These are phyloP conservation scores for Semicossyphus pulcher DNA, from an alignment of 2,113 vertebrate genomes.

Conservation along the genomic window DNA sequence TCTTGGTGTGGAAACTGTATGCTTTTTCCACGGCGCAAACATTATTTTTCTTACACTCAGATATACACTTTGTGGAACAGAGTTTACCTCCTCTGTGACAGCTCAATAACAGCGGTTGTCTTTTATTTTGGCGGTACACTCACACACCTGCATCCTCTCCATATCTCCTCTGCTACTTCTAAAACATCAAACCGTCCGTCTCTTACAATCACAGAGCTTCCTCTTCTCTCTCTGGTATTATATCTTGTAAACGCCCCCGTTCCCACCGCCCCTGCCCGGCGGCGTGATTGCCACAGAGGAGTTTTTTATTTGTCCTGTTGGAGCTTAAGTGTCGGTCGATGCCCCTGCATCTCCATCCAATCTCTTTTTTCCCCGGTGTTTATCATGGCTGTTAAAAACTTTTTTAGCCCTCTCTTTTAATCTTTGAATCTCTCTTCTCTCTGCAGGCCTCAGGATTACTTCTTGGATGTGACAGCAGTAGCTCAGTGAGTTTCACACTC, in stretches of 20 bases:
- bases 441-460: constrained; percentile 25
- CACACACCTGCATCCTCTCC: constrained; percentile 48
- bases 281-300: constrained; percentile 35
- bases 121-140: constrained; percentile 49
- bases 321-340: constrained; percentile 61
- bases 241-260: constrained; percentile 46
- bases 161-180: constrained; percentile 20
- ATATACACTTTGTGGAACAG: constrained; percentile 25
- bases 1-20: constrained; percentile 28
- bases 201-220: constrained; percentile 15
- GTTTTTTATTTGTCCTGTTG: constrained; percentile 53
- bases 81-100: constrained; percentile 57
- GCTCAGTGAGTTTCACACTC: background rate
- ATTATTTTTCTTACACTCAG: constrained; percentile 1
- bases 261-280: constrained; percentile 27
- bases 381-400: constrained; percentile 48
- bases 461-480: constrained; percentile 1
- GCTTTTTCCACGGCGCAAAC: constrained; percentile 25
- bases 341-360: constrained; percentile 61
- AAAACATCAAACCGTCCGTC: constrained; percentile 43
- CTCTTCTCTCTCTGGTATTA: constrained; percentile 18
- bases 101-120: constrained; percentile 66
- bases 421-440: constrained; percentile 29
- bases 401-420: constrained; percentile 33
- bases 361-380: constrained; percentile 55